Evolutionary conservation across 1,140 invertebrate species (phyloP), one percentile per base, ranked within the genome.

Genomic region (Solenopsis invicta): DNA sequence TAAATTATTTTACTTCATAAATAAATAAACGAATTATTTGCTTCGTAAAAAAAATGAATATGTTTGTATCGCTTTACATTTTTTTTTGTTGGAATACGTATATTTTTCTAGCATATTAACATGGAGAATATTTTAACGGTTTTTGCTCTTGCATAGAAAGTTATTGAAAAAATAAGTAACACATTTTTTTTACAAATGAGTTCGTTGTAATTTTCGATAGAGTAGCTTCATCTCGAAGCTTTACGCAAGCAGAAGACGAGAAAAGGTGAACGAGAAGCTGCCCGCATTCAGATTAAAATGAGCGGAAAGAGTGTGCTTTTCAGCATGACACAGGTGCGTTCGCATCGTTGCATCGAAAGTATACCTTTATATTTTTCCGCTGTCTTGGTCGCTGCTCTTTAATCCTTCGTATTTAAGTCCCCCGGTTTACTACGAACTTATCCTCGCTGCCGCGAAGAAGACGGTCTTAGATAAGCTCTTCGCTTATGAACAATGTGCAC

Each of bases 281-380:
- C 54, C 24, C 12, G 67, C n/a, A 74, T 82, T 82, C 24, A 52
- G 54, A 75, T 84, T 84, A 84, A 84, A 84, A 45, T 84, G 69
- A 84, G 80, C 69, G 54, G 80, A 84, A 84, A 74, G 41, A 84
- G 21, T 84, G 56, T 74, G 54, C 69, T 50, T 75, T 61, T 61
- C 71, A 75, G 24, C 56, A 29, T 9, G 80, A 75, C 80, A 59
- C 80, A 84, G 80, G 69, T 84, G 80, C 45, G 24, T 75, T 12
- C 41, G 37, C 78, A 45, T 81, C 66, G 78, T 8, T 34, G 24
- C n/a, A 48, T 75, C 80, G 18, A 18, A 56, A 50, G 24, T 61
- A 29, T 29, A 84, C 4, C 29, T 61, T 84, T 84, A 29, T 62
- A 74, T 71, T 75, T 84, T 61, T 75, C 16, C 62, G 24, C 41